phyloP scores from a whole-genome alignment of 2,888 invertebrate genomes.

The Smittia aterrima region DNA sequence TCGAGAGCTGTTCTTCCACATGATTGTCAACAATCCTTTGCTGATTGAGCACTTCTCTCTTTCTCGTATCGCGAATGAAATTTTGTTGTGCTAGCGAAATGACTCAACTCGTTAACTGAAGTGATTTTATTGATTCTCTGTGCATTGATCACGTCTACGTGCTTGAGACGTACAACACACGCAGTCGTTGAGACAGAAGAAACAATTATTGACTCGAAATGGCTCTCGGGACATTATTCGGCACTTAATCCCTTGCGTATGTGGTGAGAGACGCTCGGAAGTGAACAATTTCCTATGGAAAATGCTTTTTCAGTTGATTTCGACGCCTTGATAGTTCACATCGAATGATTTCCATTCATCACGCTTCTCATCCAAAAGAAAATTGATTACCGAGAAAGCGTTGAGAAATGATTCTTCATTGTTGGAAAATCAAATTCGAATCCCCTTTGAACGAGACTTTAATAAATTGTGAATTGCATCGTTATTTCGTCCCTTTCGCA shows the following conservation, averaged over 20 bases:
- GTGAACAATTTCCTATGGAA: neutral
- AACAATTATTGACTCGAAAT: neutral
- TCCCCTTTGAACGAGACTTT: no score
- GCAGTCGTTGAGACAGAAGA: neutral
- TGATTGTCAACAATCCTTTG: neutral
- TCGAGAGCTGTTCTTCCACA: neutral
- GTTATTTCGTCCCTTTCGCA: neutral
- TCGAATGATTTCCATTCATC: no score
- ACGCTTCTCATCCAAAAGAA: no score
- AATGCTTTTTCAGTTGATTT: no score
- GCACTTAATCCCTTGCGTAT: neutral
- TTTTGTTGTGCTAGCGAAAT: neutral
- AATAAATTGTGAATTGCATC: neutral
- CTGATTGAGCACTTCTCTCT: neutral
- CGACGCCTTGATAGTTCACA: no score
- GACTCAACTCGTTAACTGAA: neutral
- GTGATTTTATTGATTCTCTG: neutral
- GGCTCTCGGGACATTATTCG: neutral
- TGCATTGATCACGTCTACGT: neutral
- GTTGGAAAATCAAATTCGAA: no score
- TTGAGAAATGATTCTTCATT: no score
- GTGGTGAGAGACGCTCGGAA: neutral
- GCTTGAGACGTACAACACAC: neutral
- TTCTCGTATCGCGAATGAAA: neutral
- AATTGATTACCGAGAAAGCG: no score